These are phyloP conservation scores for Neotoma lepida DNA, from an alignment of 2,113 vertebrate species.

Conservation along the genomic window DNA sequence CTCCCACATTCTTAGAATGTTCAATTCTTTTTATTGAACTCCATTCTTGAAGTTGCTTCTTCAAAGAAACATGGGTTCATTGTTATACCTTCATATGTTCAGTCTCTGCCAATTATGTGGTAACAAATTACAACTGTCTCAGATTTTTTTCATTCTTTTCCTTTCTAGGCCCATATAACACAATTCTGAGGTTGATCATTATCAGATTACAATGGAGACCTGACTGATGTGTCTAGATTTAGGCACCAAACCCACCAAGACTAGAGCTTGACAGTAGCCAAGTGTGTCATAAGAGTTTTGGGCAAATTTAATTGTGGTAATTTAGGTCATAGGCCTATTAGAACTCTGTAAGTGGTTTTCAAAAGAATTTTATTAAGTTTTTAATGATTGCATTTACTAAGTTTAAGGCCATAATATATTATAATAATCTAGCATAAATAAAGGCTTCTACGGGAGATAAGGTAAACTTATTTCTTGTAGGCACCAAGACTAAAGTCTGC, in stretches of 20 bases:
- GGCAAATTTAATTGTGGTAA: constrained; percentile 43
- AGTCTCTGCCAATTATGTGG: neutral
- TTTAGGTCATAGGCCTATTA: neutral
- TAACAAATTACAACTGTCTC: constrained; percentile 44
- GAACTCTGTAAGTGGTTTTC: constrained; percentile 8
- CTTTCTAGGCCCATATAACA: constrained; percentile 1
- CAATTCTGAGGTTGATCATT: neutral
- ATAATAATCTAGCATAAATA: constrained; percentile 29
- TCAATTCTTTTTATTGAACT: constrained; percentile 43
- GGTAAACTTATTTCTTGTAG: neutral
- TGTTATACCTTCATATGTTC: constrained; percentile 39
- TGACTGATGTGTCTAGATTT: neutral
- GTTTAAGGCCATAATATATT: neutral
- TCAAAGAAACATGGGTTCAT: constrained; percentile 19
- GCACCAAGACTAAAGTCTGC: neutral
- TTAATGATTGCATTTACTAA: constrained; percentile 35
- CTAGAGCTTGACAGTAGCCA: neutral
- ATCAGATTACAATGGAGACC: neutral
- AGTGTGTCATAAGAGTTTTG: neutral
- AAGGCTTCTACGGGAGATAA: neutral
- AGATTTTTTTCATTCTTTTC: neutral
- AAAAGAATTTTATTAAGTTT: constrained; percentile 19
- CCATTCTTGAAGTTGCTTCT: constrained; percentile 2
- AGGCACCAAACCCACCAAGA: neutral
- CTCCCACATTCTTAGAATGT: constrained; percentile 62